Evolutionary conservation across 2,888 invertebrate species (phyloP).

Genomic region (Philopedon plagiatum): DNA sequence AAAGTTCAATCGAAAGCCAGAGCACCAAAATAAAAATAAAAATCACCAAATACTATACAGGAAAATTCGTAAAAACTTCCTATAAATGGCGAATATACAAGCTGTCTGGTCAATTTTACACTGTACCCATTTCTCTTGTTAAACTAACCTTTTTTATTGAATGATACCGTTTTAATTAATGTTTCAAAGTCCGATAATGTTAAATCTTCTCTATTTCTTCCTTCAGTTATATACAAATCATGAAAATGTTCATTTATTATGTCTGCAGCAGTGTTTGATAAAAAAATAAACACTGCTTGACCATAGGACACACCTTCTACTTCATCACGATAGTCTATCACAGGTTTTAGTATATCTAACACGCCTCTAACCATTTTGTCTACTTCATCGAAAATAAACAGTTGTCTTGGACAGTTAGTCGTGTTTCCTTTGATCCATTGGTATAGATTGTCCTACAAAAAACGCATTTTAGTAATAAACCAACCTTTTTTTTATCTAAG

Average conservation of each 20-base stretch:
- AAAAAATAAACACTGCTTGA: conserved; percentile 87
- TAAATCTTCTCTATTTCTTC: conserved; percentile 73
- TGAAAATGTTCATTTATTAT: conserved; percentile 77
- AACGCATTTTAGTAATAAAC: no score
- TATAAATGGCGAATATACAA: background rate
- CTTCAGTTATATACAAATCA: conserved; percentile 73
- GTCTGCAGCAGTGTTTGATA: conserved; percentile 92
- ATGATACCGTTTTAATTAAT: conserved; percentile 78
- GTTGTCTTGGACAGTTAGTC: conserved; percentile 78
- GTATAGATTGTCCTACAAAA: conserved; percentile 70
- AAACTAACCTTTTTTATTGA: conserved; percentile 75
- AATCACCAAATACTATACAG: background rate
- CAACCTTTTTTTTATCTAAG: no score
- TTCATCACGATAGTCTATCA: conserved; percentile 86
- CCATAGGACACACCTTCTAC: conserved; percentile 83
- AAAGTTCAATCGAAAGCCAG: no score
- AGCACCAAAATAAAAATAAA: background rate
- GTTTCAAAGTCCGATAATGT: conserved; percentile 81
- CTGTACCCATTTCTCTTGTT: conserved; percentile 15
- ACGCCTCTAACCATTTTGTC: conserved; percentile 91
- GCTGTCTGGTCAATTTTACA: background rate
- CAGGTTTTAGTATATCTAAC: conserved; percentile 88
- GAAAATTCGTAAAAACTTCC: conserved; percentile 1
- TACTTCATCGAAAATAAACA: conserved; percentile 98
- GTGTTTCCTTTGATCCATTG: conserved; percentile 77